Percentiles rank a stretch among this genome's conserved stretches.
phyloP scores from a whole-genome alignment of 2,888 invertebrate genomes.

The Micoletzkya japonica region DNA sequence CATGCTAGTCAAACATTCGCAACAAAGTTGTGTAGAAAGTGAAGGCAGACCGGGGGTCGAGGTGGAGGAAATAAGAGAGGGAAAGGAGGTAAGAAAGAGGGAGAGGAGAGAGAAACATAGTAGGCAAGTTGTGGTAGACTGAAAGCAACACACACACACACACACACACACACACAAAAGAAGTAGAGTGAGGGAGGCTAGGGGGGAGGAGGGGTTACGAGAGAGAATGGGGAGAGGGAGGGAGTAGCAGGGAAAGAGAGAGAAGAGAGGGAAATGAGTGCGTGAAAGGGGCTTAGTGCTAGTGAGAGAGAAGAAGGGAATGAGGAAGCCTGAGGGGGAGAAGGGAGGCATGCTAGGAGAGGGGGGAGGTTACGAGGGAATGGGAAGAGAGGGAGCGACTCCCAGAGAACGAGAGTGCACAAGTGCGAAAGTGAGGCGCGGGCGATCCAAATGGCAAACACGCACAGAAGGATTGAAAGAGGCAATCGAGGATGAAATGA shows the following conservation, averaged over 20 bases:
- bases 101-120: background rate
- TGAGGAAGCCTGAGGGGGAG: background rate
- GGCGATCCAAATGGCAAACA: no score
- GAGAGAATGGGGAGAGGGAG: background rate
- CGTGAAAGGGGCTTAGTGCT: background rate
- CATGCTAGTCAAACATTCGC: no score
- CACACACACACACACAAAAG: no score
- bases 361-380: no score
- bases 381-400: no score
- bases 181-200: background rate
- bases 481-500: no score
- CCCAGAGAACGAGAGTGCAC: no score
- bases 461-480: no score
- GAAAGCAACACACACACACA: no score
- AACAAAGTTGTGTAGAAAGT: background rate
- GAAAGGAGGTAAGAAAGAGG: background rate
- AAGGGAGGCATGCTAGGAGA: background rate
- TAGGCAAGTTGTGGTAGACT: background rate
- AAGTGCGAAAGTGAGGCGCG: no score
- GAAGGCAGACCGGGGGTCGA: background rate
- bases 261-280: background rate
- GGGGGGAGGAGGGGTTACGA: background rate
- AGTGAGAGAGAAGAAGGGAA: constrained; percentile 7
- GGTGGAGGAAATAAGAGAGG: background rate
- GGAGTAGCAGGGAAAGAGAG: background rate